phyloP scores from a whole-genome alignment of 2,113 vertebrate species.

The Fulmarus glacialis region DNA sequence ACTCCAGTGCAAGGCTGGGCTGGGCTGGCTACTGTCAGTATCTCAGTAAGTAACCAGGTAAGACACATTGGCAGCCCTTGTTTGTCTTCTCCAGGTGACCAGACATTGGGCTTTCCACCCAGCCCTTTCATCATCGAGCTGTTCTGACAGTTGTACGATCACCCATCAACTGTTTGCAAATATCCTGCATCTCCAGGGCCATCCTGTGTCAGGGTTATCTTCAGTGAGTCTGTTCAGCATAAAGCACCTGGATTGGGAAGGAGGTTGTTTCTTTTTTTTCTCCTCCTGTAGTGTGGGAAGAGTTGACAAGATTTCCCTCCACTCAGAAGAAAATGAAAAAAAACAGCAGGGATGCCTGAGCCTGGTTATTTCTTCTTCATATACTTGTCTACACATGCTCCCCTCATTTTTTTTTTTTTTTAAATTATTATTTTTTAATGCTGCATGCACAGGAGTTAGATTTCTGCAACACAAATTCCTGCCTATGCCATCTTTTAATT shows the following conservation, averaged over 20 bases:
- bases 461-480: background rate
- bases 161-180: background rate
- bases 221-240: background rate
- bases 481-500: background rate
- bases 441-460: background rate
- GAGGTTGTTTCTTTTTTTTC: background rate
- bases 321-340: background rate
- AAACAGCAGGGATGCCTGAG: background rate
- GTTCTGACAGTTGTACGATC: background rate
- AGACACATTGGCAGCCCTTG: background rate
- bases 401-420: background rate
- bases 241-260: background rate
- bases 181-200: fast-evolving
- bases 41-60: background rate
- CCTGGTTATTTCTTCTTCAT: background rate
- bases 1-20: background rate
- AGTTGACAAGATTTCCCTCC: background rate
- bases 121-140: background rate
- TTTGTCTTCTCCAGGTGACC: background rate
- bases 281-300: background rate
- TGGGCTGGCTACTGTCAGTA: background rate
- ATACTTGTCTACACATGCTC: background rate
- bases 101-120: background rate
- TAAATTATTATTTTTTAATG: background rate
- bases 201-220: background rate